Conservation (phyloP, 2,888 invertebrate species). For the Coenonympha arcania region DNA sequence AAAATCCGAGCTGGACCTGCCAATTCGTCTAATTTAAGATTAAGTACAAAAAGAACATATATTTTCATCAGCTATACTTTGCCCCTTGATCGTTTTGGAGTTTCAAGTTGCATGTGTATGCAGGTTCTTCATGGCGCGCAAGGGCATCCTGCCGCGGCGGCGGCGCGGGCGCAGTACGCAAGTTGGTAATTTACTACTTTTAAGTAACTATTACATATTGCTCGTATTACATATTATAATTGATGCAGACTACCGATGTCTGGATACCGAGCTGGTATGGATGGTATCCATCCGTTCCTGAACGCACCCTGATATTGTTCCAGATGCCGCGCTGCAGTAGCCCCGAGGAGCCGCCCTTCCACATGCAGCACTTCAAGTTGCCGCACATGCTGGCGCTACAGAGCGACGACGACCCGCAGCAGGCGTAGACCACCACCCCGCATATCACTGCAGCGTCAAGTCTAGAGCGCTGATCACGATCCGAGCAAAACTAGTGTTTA, state of each 20-base stretch:
- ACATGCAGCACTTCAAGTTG: constrained; percentile 84
- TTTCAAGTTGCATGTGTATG: background rate
- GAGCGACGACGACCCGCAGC: constrained; percentile 40
- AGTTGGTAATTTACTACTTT: constrained; percentile 35
- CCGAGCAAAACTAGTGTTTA: too few species aligned
- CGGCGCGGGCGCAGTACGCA: constrained; percentile 82
- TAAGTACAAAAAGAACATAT: too few species aligned
- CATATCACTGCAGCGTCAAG: too few species aligned
- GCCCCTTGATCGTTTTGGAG: background rate
- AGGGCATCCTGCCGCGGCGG: constrained; percentile 85
- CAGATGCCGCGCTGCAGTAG: constrained; percentile 63
- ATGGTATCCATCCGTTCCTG: too few species aligned
- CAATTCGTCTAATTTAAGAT: too few species aligned
- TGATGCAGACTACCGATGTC: too few species aligned
- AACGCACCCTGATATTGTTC: background rate
- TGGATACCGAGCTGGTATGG: too few species aligned
- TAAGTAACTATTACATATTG: too few species aligned
- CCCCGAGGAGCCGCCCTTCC: constrained; percentile 78
- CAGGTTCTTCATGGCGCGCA: constrained; percentile 89
- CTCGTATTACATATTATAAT: too few species aligned
- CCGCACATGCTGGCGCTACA: constrained; percentile 74
- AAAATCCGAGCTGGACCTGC: too few species aligned
- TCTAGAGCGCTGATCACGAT: too few species aligned
- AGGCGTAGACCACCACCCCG: background rate
- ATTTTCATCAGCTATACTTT: too few species aligned